Conservation (phyloP, 1,140 invertebrate species). For the Pachypsylla venusta region DNA sequence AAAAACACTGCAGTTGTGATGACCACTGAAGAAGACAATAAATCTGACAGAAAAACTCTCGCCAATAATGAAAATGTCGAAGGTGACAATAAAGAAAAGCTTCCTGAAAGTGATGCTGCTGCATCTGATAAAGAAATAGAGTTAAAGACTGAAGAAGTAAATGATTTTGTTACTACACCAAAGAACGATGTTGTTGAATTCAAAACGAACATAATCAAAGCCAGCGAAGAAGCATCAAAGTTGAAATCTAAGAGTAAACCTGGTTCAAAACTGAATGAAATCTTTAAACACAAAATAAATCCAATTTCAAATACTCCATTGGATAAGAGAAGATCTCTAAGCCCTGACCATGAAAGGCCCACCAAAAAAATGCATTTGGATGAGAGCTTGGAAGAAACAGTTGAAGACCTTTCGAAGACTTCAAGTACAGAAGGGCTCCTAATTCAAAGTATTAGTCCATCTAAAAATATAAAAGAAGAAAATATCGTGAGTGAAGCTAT, state of each 20-base stretch:
- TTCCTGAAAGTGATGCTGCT: background rate
- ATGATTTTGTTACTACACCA: constrained; percentile 43
- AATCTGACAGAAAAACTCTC: no score
- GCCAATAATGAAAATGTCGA: no score
- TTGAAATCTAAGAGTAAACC: constrained; percentile 12
- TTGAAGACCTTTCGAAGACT: no score
- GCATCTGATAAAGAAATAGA: constrained; percentile 3
- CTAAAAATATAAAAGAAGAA: constrained; percentile 2
- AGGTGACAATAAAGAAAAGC: constrained; percentile 19
- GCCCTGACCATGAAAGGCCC: background rate
- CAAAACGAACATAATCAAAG: constrained; percentile 43
- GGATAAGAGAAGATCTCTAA: constrained; percentile 1
- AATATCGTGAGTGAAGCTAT: constrained; percentile 40
- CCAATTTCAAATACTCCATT: background rate
- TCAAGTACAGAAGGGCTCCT: no score
- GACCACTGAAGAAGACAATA: no score
- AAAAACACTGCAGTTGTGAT: no score
- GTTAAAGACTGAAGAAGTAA: constrained; percentile 16
- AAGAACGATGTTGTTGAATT: constrained; percentile 49
- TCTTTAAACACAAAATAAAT: constrained; percentile 19
- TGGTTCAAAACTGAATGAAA: constrained; percentile 22
- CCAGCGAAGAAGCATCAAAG: background rate
- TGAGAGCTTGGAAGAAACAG: background rate
- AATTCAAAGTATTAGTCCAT: background rate
- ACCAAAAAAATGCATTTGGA: constrained; percentile 2